phyloP scores from a whole-genome alignment of 2,113 vertebrate genomes.

The Gorsachius goisagi region DNA sequence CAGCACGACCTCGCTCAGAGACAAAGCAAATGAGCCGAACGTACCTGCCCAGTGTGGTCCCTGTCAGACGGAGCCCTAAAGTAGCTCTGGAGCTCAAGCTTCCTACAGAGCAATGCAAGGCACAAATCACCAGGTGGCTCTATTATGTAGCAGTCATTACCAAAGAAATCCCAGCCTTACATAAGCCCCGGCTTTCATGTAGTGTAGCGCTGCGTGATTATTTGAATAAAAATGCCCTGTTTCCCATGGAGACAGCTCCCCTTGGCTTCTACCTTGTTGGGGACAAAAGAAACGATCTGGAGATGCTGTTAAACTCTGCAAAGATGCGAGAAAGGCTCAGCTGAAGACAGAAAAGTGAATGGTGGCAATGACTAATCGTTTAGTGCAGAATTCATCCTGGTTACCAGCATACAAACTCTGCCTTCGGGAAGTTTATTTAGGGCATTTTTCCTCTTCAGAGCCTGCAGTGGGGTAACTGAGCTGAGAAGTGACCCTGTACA shows the following conservation, averaged over 20 bases:
- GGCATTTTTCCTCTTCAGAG: neutral
- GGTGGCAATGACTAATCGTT: neutral
- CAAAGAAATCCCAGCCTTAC: constrained; percentile 30
- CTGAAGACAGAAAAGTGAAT: neutral
- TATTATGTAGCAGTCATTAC: constrained; percentile 44
- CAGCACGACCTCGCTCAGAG: neutral
- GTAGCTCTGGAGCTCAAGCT: neutral
- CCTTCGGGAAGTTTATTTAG: neutral
- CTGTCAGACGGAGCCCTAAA: neutral
- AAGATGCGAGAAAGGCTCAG: neutral
- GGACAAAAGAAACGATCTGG: constrained; percentile 18
- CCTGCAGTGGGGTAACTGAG: neutral
- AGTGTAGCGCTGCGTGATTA: neutral
- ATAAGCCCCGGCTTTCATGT: neutral
- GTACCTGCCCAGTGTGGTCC: neutral
- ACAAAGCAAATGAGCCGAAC: neutral
- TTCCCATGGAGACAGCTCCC: neutral
- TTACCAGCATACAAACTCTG: neutral
- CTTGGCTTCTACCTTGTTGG: neutral
- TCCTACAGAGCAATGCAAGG: constrained; percentile 37
- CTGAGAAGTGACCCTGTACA: neutral
- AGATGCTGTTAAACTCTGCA: neutral
- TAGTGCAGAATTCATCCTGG: neutral
- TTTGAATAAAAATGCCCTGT: neutral
- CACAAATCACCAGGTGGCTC: constrained; percentile 56